Evolutionary conservation across 2,113 vertebrate genomes (phyloP), one percentile per base, ranked within the genome.

Genomic region (Eleginops maclovinus): DNA sequence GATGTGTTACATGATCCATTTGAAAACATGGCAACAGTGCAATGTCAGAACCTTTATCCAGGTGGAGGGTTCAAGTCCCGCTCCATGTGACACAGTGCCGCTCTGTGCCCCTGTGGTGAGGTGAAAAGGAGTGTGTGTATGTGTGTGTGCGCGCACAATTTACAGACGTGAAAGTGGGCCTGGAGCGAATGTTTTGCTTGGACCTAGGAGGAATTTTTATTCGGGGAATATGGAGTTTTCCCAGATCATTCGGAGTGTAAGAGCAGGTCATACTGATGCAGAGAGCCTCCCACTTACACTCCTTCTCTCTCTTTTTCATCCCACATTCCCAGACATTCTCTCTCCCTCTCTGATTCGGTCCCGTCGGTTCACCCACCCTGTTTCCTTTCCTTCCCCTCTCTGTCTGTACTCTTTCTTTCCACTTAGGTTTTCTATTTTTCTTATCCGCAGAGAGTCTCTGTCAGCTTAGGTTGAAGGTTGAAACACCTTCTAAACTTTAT

Each of bases 161-260:
- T 88, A 73, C 71, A 82, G 73, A 89, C 88, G 88, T 85, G 80
- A 89, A 91, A 84, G 90, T 91, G 88, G 76, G 77, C 85, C 90
- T 82, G 79, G 53, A 87, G 82, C 68, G 79, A 91, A 87, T 92
- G 90, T 93, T 94, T 93, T 88, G 62, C 80, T 94, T 93, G 91
- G 94, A 93, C 46, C 50, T 26, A 28, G 44, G 61, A 61, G 71
- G 83, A 86, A 82, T 93, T 93, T 91, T 87, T 92, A 90, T 90
- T 81, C 61, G 3, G 61, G 31, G 81, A 88, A 86, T 89, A 91
- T 82, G 51, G 54, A 73, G 75, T 87, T 92, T 93, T 90, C 88
- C 85, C 86, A 80, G 72, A 86, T 79, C 60, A 17, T 77, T 88
- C 64, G 50, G 84, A 84, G 85, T 88, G 82, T 59, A 81, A 36